phyloP scores from a whole-genome alignment of 1,140 invertebrate genomes.

The Globodera rostochiensis region DNA sequence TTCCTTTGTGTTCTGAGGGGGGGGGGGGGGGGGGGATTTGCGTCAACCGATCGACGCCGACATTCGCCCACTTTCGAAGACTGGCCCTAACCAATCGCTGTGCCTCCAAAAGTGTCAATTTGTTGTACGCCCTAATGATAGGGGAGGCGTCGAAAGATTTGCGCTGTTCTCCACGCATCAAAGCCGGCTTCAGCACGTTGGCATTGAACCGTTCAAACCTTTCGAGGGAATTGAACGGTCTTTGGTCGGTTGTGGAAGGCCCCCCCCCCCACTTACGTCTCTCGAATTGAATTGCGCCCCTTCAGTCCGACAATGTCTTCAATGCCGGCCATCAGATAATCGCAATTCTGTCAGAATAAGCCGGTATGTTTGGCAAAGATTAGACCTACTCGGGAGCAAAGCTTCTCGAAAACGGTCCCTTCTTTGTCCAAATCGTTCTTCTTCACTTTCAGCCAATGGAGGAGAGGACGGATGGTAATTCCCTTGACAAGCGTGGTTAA shows the following conservation, averaged over 20 bases:
- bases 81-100: slow-evolving; percentile 35
- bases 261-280: slow-evolving; percentile 10
- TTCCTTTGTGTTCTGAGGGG: not conserved
- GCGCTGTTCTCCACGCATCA: slow-evolving; percentile 46
- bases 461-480: slow-evolving; percentile 69
- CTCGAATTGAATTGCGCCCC: slow-evolving; percentile 41
- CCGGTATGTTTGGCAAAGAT: not conserved
- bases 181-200: slow-evolving; percentile 53
- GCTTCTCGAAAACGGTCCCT: slow-evolving; percentile 56
- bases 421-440: slow-evolving; percentile 51
- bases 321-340: slow-evolving; percentile 36
- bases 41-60: not conserved
- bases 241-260: not conserved
- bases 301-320: slow-evolving; percentile 49
- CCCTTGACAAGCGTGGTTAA: slow-evolving; percentile 49
- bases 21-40: not conserved
- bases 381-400: slow-evolving; percentile 27
- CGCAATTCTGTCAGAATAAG: slow-evolving; percentile 16
- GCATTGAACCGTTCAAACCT: slow-evolving; percentile 62
- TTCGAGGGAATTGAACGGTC: not conserved
- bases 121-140: slow-evolving; percentile 58
- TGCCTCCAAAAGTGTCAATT: slow-evolving; percentile 55
- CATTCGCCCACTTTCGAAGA: not conserved
- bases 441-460: slow-evolving; percentile 69
- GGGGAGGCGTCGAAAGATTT: slow-evolving; percentile 53